phyloP scores from a whole-genome alignment of 2,797 vertebrate species.

The Leontocebus nigricollis region DNA sequence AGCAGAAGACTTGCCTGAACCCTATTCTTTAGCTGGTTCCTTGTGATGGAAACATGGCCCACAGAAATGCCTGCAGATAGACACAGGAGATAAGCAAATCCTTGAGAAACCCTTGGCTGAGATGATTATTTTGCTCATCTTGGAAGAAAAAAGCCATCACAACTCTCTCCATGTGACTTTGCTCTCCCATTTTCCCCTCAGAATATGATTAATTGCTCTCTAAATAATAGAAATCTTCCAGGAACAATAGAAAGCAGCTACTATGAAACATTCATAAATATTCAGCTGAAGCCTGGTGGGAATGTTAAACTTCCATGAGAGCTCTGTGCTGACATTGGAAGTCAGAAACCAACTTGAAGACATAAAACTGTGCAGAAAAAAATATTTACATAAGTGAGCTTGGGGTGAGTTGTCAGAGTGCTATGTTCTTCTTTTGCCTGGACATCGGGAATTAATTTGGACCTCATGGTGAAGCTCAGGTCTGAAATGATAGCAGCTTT shows the following conservation, averaged over 20 bases:
- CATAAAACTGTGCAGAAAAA: conserved; percentile 30
- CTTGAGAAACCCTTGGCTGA: conserved; percentile 21
- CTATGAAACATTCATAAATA: conserved; percentile 60
- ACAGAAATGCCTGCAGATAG: conserved; percentile 19
- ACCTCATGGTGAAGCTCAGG: not conserved
- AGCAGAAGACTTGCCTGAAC: not conserved
- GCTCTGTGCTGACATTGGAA: conserved; percentile 60
- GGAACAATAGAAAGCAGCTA: conserved; percentile 67
- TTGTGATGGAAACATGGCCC: conserved; percentile 45
- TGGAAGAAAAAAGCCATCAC: conserved; percentile 65
- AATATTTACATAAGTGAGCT: conserved; percentile 40
- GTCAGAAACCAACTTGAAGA: conserved; percentile 8
- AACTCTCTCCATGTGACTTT: conserved; percentile 23
- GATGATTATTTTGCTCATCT: conserved; percentile 61
- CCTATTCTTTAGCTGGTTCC: not conserved
- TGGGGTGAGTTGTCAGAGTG: not conserved
- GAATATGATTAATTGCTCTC: conserved; percentile 75
- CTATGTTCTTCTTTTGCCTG: not conserved
- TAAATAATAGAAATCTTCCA: conserved; percentile 75
- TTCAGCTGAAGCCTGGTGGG: conserved; percentile 59
- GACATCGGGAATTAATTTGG: not conserved
- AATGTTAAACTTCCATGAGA: conserved; percentile 22
- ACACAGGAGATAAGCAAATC: not conserved
- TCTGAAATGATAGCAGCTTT: not conserved
- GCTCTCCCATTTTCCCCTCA: conserved; percentile 34